Evolutionary conservation across 2,113 vertebrate species (phyloP).

Genomic region (Cyprinodon tularosa): DNA sequence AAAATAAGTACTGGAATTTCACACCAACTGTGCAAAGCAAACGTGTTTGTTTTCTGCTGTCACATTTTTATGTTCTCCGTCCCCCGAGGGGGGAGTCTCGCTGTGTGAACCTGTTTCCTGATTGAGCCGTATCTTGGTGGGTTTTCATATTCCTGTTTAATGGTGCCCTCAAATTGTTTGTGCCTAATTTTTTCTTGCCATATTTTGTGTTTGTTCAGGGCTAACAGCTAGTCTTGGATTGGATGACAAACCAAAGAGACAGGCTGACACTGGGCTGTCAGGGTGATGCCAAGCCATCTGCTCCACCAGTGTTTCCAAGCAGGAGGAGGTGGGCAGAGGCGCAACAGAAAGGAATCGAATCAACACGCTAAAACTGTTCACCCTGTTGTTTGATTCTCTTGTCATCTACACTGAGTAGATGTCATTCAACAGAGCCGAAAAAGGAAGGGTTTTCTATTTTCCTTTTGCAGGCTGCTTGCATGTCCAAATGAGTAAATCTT

Average conservation of each 20-base stretch:
- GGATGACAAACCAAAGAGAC: conserved; percentile 64
- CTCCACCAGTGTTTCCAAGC: conserved; percentile 63
- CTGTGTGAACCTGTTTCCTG: conserved; percentile 60
- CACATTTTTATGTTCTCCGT: conserved; percentile 70
- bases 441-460: background rate
- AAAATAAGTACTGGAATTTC: conserved; percentile 58
- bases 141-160: conserved; percentile 61
- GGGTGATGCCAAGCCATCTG: conserved; percentile 80
- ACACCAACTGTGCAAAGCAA: conserved; percentile 68
- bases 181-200: conserved; percentile 67
- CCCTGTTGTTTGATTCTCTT: conserved; percentile 14
- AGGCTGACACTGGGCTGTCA: conserved; percentile 65
- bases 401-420: background rate
- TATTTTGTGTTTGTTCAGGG: conserved; percentile 66
- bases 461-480: background rate
- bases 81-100: conserved; percentile 49
- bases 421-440: conserved; percentile 19
- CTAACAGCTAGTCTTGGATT: conserved; percentile 69
- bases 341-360: conserved; percentile 35
- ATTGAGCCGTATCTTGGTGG: conserved; percentile 58
- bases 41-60: conserved; percentile 69
- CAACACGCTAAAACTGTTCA: conserved; percentile 16
- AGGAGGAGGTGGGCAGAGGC: conserved; percentile 45
- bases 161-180: conserved; percentile 62
- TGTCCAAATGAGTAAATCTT: conserved; percentile 25